Base-by-base conservation (phyloP, 2,888 invertebrate species). In the Chaitophorus viminalis region DNA sequence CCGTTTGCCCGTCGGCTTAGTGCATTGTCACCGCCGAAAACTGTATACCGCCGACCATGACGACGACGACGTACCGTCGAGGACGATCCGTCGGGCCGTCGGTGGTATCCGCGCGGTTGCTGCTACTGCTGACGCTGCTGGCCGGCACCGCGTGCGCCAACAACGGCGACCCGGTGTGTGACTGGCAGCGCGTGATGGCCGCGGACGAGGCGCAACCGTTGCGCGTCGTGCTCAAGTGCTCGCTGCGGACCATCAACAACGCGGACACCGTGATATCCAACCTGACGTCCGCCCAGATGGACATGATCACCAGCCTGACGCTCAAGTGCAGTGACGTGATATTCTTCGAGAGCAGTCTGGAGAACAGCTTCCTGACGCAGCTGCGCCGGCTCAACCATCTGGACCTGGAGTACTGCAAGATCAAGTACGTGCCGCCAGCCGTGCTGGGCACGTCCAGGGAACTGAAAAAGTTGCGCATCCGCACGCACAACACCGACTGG, bases 401-500 rank as follows among this genome's bases (percentile, higher is more conserved):
- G 90, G 94, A 95, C 91, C 93, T 97, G 91, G 95, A 96, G 92
- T 95, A 96, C 92, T 97, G 97, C 93, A 97, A 97, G 93, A 93
- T 98, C 91, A 95, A 95, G 90, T 94, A 95, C 92, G 95, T 97
- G 94, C 95, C 96, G 89, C 93, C 95, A 78, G 95, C 95, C 89
- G 95, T 96, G 79, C 93, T 98, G 89, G 93, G 94, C 89, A 97
- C 97, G 25, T 93, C 98, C 89, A 93, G 94, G 90, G 95, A 96
- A 91, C 93, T 98, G 89, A 93, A 95, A 90, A 96, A 96, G 92
- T 93, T 98, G 90, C 96, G 97, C 88, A 94, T 98, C 90, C 94
- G 95, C 90, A 96, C 97, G 75, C 94, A 96, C 92, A 96, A 97
- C 91, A 95, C 95, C 86, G 94, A 95, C 90, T 96, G 96, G 95